phyloP scores from a whole-genome alignment of 2,888 invertebrate species.

The Eupithecia exiguata region DNA sequence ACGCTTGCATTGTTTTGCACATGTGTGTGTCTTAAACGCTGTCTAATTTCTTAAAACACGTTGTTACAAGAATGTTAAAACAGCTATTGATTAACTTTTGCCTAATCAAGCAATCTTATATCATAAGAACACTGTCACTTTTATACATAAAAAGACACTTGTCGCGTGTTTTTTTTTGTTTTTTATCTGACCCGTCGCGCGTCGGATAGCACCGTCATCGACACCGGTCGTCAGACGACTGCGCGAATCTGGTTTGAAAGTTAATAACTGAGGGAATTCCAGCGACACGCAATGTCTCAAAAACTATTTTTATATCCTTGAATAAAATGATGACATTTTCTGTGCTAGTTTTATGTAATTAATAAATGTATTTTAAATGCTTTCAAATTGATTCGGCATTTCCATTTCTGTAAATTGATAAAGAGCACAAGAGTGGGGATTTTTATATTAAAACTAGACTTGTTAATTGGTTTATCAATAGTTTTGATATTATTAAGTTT shows the following conservation, averaged over 20 bases:
- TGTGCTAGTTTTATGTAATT: slow-evolving; percentile 2
- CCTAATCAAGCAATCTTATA: not conserved
- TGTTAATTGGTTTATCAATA: not conserved
- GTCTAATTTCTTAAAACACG: not conserved
- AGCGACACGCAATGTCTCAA: slow-evolving; percentile 35
- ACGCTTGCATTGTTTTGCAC: not conserved
- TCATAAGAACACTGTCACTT: not conserved
- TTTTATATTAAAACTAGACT: not conserved
- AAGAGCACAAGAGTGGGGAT: not conserved
- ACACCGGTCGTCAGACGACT: slow-evolving; percentile 36
- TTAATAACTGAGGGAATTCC: slow-evolving; percentile 61
- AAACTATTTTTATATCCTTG: slow-evolving; percentile 19
- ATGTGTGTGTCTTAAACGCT: not conserved
- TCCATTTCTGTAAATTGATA: not conserved
- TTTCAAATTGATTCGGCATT: slow-evolving; percentile 1
- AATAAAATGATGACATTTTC: slow-evolving; percentile 8
- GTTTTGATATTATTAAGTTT: not conserved
- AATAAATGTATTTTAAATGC: not conserved
- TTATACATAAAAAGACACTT: not conserved
- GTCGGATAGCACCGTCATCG: slow-evolving; percentile 29
- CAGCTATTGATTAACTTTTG: not conserved
- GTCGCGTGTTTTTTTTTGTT: not conserved
- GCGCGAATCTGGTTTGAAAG: slow-evolving; percentile 33
- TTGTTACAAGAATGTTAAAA: not conserved
- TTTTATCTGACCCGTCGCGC: not conserved